Conservation (phyloP, 2,113 vertebrate genomes). For the Toxotes chatareus region DNA sequence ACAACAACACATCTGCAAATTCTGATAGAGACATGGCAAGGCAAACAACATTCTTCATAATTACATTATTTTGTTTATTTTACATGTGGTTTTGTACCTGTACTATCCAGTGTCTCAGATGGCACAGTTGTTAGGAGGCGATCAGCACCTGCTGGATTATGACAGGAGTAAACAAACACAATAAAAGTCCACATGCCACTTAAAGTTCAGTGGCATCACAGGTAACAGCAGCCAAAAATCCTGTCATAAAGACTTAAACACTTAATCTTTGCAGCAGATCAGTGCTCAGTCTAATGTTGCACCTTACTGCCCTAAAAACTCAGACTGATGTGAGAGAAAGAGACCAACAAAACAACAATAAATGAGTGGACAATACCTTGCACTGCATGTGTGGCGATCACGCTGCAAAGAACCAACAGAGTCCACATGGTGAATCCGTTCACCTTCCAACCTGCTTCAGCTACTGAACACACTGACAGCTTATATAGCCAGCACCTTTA, state of each 20-base stretch:
- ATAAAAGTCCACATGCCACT: not conserved
- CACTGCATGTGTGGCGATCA: conserved; percentile 36
- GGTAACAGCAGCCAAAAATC: not conserved
- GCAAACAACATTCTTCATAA: not conserved
- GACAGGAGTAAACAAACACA: conserved; percentile 18
- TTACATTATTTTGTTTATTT: not conserved
- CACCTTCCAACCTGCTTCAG: conserved; percentile 37
- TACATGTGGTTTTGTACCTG: conserved; percentile 6
- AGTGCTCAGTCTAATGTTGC: not conserved
- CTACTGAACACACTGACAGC: not conserved
- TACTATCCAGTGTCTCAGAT: not conserved
- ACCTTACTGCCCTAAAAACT: not conserved
- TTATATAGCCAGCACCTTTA: conserved; percentile 68
- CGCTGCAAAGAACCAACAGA: conserved; percentile 59
- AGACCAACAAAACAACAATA: not conserved
- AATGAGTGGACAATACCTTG: conserved; percentile 57
- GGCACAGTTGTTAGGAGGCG: accelerated
- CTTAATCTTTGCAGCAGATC: not conserved
- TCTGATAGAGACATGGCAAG: not conserved
- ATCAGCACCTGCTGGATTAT: conserved; percentile 23
- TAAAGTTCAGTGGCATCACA: not conserved
- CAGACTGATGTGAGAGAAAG: not conserved
- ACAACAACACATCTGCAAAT: not conserved
- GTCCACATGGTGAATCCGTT: conserved; percentile 61
- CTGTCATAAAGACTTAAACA: no score